Base-by-base conservation (phyloP, 1,140 invertebrate genomes). In the Lepidurus couesii region DNA sequence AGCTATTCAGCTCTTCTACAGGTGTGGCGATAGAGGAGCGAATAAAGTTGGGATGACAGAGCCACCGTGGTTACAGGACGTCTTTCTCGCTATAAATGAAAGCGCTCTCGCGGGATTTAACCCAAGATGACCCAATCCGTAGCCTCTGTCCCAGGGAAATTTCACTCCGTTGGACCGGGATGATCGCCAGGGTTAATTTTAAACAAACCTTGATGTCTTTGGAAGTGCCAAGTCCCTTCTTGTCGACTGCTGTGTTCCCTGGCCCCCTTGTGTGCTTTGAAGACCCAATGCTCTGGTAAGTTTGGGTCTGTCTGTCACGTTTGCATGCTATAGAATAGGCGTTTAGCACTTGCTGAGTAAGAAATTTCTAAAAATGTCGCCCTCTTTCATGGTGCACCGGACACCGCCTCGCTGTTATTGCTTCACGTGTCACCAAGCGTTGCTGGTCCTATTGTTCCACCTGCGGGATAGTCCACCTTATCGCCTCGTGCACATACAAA, bases 151-250 rank as follows among this genome's bases (percentile, higher is more conserved):
- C 21, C 53, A 21, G 53, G 53, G 21, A 65, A 65, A 65, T 65
- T 65, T 3, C 34, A 34, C 34, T 34, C 34, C 34, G 53, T 13
- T 65, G 13, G 53, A 9, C 53, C 53, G 53, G 53, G 53, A 65
- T 65, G 53, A 65, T 65, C 53, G 53, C 53, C 53, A 65, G 53
- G 53, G 53, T 65, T 65, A 65, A 65, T 65, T 65, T 65, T 65
- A 65, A 65, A 65, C 53, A 65, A 16, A 21, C 53, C 53, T 65
- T 65, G 53, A 65, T 65, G 53, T 65, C 21, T 65, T 65, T 21
- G 53, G 53, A 65, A 65, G n/a, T 65, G 53, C 53, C 53, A 65
- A 65, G 53, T 65, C 53, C 34, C 21, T 65, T 65, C 53, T 65
- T 65, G 53, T 65, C 53, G 53, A 65, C 53, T 65, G 21, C 53